Conservation (phyloP, 1,140 invertebrate genomes). For the Agrilus planipennis region DNA sequence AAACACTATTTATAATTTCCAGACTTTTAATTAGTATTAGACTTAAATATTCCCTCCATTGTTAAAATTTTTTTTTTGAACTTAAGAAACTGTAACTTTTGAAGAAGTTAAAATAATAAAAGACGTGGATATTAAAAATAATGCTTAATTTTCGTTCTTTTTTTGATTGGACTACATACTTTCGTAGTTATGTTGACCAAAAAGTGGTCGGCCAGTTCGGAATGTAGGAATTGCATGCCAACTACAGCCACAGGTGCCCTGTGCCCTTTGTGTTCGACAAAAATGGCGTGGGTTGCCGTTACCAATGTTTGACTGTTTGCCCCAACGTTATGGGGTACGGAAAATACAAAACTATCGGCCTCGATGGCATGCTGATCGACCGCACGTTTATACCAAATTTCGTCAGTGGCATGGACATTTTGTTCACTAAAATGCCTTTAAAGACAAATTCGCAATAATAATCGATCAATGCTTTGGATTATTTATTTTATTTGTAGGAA, state of each 20-base stretch:
- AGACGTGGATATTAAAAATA: too few species aligned
- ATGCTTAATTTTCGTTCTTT: too few species aligned
- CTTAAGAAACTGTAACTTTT: too few species aligned
- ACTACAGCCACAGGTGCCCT: constrained; percentile 83
- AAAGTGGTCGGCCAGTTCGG: constrained; percentile 68
- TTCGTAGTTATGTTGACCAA: constrained; percentile 68
- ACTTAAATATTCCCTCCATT: too few species aligned
- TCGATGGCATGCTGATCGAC: constrained; percentile 80
- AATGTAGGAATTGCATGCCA: constrained; percentile 74
- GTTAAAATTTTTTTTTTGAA: too few species aligned
- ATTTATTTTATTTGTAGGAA: too few species aligned
- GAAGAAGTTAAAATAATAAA: too few species aligned
- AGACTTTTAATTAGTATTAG: too few species aligned
- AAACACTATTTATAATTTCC: too few species aligned
- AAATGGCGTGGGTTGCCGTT: constrained; percentile 82
- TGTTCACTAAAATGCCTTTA: constrained; percentile 70
- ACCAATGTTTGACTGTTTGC: constrained; percentile 54
- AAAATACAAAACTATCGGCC: constrained; percentile 83
- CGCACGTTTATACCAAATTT: constrained; percentile 84
- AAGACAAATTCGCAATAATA: too few species aligned
- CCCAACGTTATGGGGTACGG: constrained; percentile 76
- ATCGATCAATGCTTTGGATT: too few species aligned
- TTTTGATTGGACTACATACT: too few species aligned
- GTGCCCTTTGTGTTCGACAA: constrained; percentile 70
- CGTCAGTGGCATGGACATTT: constrained; percentile 74